These are phyloP conservation scores for Notolepis coatsorum DNA, from an alignment of 2,797 vertebrate genomes.

Conservation along the genomic window DNA sequence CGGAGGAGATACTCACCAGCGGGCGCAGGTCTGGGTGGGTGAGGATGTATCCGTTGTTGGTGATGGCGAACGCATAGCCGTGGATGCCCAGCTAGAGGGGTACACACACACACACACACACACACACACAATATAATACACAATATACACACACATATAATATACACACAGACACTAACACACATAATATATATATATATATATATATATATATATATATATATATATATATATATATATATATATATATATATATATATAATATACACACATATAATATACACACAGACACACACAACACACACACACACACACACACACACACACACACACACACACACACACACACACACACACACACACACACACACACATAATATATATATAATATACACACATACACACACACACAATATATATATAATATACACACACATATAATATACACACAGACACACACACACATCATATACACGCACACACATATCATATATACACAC, in stretches of 20 bases:
- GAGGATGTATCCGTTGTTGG: constrained; percentile 98
- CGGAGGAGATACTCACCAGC: constrained; percentile 85
- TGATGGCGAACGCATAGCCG: constrained; percentile 98
- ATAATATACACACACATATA: constrained; percentile 17
- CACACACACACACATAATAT: constrained; percentile 19
- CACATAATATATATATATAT: too few species aligned
- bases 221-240: too few species aligned
- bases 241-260: too few species aligned
- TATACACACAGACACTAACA: constrained; percentile 18
- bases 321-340: constrained; percentile 9
- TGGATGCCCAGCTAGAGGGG: constrained; percentile 93
- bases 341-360: constrained; percentile 11
- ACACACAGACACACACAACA: too few species aligned
- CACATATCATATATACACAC: constrained; percentile 26
- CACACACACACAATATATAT: constrained; percentile 32
- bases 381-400: constrained; percentile 36
- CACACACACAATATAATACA: constrained; percentile 2
- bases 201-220: too few species aligned
- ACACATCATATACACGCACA: constrained; percentile 19
- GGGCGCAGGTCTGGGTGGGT: constrained; percentile 97
- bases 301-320: neutral
- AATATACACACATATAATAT: too few species aligned
- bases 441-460: constrained; percentile 42
- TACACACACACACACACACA: neutral
- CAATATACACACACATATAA: constrained; percentile 4